These are phyloP conservation scores for Drosophila pectinifera DNA, from an alignment of 1,140 invertebrate species.

Conservation along the genomic window DNA sequence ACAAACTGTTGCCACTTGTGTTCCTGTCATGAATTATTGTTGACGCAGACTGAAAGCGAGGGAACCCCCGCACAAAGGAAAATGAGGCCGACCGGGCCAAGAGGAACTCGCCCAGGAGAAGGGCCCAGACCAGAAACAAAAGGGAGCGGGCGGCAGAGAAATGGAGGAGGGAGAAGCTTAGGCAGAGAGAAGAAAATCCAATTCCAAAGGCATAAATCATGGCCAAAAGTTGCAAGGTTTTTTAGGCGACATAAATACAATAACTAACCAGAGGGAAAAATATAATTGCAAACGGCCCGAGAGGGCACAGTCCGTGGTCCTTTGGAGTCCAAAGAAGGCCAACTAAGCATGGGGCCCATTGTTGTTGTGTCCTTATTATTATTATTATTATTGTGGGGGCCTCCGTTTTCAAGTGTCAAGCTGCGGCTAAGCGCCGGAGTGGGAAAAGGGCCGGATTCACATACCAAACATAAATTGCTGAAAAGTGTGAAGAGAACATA, in stretches of 20 bases:
- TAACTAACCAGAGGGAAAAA: slow-evolving; percentile 82
- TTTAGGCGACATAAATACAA: slow-evolving; percentile 81
- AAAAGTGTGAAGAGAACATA: slow-evolving; percentile 84
- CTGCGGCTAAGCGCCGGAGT: slow-evolving; percentile 52
- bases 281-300: slow-evolving; percentile 78
- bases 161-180: slow-evolving; percentile 26
- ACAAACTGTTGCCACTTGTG: slow-evolving; percentile 82
- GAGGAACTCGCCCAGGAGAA: slow-evolving; percentile 24
- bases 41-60: slow-evolving; percentile 49
- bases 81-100: slow-evolving; percentile 41
- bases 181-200: slow-evolving; percentile 72
- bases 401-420: slow-evolving; percentile 73
- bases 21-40: slow-evolving; percentile 78
- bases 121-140: slow-evolving; percentile 28
- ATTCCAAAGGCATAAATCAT: slow-evolving; percentile 80
- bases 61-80: slow-evolving; percentile 34
- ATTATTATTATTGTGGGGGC: slow-evolving; percentile 55
- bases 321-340: slow-evolving; percentile 36
- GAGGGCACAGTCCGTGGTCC: slow-evolving; percentile 27
- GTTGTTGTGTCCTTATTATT: slow-evolving; percentile 34
- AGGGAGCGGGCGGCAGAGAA: slow-evolving; percentile 7
- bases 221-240: slow-evolving; percentile 76
- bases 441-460: slow-evolving; percentile 47
- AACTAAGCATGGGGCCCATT: slow-evolving; percentile 40
- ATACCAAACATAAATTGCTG: slow-evolving; percentile 83